Evolutionary conservation across 2,797 vertebrate genomes (phyloP), one percentile per base, ranked within the genome.

Genomic region (Acipenser oxyrinchus): DNA sequence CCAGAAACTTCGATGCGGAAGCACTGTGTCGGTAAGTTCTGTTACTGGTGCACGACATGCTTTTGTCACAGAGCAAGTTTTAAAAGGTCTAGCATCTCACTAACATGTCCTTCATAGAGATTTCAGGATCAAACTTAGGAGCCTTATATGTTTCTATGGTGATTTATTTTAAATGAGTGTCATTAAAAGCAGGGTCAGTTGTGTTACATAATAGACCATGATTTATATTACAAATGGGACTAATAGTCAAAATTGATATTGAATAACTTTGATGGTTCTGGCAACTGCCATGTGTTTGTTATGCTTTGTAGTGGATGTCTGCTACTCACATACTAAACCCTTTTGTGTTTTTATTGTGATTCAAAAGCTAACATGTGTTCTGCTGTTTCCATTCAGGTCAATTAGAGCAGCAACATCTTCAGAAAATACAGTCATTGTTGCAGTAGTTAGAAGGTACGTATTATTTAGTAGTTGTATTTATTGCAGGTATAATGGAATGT

Each of bases 351-450:
- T 37, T 37, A 37, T 37, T 37, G 23, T 37, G 23, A 37, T 37
- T 37, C 23, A 37, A 37, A 37, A 37, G 23, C 23, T 37, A 37
- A 37, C 23, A 37, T 37, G 23, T 37, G 23, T 37, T 37, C 23
- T 37, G 23, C 23, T 37, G 23, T 37, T 37, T 37, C 78, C 77
- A 77, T 85, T 63, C 78, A 98, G 96, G 91, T 96, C 96, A 80
- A 94, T 98, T 81, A 91, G 94, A 91, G 90, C 91, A 77, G 89
- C 84, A 49, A 91, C 90, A 86, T 87, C 88, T 74, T 94, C 96
- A 82, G 94, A 97, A 92, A 94, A 97, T 78, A 92, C 95, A 84
- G 94, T 98, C 84, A 95, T 98, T 80, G 87, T 99, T 82, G 95
- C 93, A 74, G 95, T 99, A 76, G 94, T 98, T 78, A 91, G 93